These are phyloP conservation scores for Eupithecia centaureata DNA, from an alignment of 2,888 invertebrate species.

Conservation along the genomic window DNA sequence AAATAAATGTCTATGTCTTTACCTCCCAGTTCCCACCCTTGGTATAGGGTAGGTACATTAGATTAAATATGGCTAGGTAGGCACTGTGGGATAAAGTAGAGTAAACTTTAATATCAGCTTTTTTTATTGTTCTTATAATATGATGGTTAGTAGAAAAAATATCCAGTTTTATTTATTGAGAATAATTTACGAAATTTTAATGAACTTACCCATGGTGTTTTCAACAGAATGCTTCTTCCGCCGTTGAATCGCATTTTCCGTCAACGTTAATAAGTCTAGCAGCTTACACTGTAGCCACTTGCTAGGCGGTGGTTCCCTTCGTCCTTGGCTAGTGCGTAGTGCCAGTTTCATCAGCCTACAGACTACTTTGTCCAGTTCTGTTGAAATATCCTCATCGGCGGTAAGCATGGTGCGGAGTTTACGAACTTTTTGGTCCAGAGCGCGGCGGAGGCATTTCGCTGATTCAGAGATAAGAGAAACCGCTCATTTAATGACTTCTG, in stretches of 20 bases:
- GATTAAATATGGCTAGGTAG: too few relatives aligned
- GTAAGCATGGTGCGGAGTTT: slow-evolving; percentile 63
- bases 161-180: too few relatives aligned
- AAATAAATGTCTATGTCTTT: too few relatives aligned
- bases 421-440: slow-evolving; percentile 68
- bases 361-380: slow-evolving; percentile 68
- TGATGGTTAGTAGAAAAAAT: too few relatives aligned
- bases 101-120: too few relatives aligned
- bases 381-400: slow-evolving; percentile 67
- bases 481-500: too few relatives aligned
- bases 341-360: slow-evolving; percentile 73
- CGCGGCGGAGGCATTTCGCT: slow-evolving; percentile 65
- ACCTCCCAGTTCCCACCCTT: too few relatives aligned
- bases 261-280: slow-evolving; percentile 62
- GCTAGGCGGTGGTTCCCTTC: slow-evolving; percentile 56
- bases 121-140: too few relatives aligned
- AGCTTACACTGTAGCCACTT: slow-evolving; percentile 23
- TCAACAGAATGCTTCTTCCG: slow-evolving; percentile 59
- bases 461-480: background rate
- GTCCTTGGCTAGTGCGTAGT: slow-evolving; percentile 54
- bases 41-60: too few relatives aligned
- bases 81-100: too few relatives aligned
- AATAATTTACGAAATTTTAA: background rate
- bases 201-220: slow-evolving; percentile 20
- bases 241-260: slow-evolving; percentile 70